Evolutionary conservation across 2,113 vertebrate genomes (phyloP).

Genomic region (Podocnemis expansa): DNA sequence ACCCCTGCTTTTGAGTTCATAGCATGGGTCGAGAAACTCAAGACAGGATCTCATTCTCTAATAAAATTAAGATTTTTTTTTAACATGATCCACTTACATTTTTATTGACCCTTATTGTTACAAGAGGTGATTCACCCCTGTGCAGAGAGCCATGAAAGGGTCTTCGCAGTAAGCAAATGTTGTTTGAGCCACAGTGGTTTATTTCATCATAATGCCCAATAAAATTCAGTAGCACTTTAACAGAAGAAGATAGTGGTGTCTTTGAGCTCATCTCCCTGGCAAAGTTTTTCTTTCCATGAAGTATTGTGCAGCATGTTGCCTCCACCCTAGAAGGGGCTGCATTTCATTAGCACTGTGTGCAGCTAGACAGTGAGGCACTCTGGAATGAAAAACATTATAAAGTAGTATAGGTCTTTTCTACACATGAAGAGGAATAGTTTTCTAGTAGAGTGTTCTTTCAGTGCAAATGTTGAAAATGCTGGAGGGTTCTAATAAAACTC

Average conservation of each 20-base stretch:
- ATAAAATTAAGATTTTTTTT: neutral
- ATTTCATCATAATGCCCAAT: rapidly evolving
- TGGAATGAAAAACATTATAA: neutral
- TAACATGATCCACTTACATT: neutral
- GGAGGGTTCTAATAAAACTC: neutral
- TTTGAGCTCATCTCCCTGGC: neutral
- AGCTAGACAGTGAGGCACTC: neutral
- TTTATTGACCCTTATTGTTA: neutral
- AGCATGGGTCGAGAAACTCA: rapidly evolving
- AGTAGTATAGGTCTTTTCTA: neutral
- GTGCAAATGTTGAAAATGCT: neutral
- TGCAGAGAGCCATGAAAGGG: neutral
- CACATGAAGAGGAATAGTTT: neutral
- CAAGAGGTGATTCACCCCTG: neutral
- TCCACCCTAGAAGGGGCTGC: neutral
- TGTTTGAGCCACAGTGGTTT: rapidly evolving
- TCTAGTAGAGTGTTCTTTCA: neutral
- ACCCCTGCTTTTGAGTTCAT: rapidly evolving
- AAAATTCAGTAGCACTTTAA: neutral
- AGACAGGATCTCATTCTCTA: rapidly evolving
- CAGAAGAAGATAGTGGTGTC: neutral
- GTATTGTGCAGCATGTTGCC: neutral
- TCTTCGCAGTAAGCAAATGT: rapidly evolving
- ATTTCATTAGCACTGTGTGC: neutral
- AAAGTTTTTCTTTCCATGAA: neutral